These are phyloP conservation scores for Spea bombifrons DNA, from an alignment of 2,113 vertebrate genomes.

Conservation along the genomic window DNA sequence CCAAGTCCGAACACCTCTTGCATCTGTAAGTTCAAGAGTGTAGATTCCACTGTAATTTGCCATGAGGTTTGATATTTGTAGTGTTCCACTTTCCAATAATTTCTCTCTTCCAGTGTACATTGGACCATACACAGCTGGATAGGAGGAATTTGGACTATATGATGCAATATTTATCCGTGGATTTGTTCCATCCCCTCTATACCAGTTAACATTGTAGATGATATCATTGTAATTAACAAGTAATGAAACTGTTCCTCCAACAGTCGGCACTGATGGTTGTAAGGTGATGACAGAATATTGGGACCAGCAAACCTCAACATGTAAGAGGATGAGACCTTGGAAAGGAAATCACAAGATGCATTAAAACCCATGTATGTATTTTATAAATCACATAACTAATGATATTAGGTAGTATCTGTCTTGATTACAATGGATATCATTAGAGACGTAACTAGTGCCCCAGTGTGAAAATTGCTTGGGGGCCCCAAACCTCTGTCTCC, in stretches of 20 bases:
- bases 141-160: background rate
- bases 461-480: too few relatives aligned
- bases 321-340: background rate
- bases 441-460: too few relatives aligned
- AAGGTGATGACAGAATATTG: background rate
- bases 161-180: background rate
- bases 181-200: background rate
- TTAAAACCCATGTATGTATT: too few relatives aligned
- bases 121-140: background rate
- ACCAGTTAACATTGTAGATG: constrained; percentile 24
- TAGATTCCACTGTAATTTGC: constrained; percentile 13
- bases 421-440: too few relatives aligned
- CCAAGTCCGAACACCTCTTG: background rate
- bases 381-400: too few relatives aligned
- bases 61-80: constrained; percentile 18
- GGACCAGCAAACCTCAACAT: background rate
- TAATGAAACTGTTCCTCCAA: constrained; percentile 11
- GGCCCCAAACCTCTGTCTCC: too few relatives aligned
- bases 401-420: too few relatives aligned
- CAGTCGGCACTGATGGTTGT: constrained; percentile 2
- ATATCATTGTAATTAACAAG: background rate
- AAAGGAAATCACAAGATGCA: background rate
- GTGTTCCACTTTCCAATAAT: background rate
- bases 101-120: constrained; percentile 1
- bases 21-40: background rate